A percentile compares a stretch with the other conserved stretches of the same genome.
phyloP scores from a whole-genome alignment of 2,797 vertebrate species.

The Urocyon cinereoargenteus region DNA sequence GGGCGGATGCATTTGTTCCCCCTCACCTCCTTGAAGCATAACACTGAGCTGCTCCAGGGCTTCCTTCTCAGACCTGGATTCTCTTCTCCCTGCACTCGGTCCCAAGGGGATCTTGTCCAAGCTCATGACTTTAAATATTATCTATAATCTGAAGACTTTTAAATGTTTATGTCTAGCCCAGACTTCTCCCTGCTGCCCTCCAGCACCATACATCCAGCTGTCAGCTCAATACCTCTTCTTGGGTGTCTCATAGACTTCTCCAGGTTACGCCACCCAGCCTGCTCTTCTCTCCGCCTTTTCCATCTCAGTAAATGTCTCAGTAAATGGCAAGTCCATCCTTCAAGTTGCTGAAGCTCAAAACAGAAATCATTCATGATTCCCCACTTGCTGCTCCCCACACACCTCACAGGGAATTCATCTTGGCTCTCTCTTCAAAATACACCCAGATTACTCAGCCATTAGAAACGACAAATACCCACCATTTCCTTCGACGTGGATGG shows the following conservation, averaged over 20 bases:
- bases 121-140: constrained; percentile 27
- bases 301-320: neutral
- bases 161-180: neutral
- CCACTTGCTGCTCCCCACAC: neutral
- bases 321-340: neutral
- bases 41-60: neutral
- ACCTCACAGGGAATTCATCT: neutral
- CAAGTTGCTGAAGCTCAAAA: neutral
- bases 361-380: neutral
- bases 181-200: neutral
- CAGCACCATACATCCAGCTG: neutral
- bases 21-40: neutral
- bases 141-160: constrained; percentile 9
- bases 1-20: neutral
- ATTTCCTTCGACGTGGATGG: too few species aligned
- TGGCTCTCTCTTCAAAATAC: neutral
- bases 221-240: neutral
- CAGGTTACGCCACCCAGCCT: neutral
- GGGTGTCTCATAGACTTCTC: neutral
- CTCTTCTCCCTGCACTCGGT: neutral
- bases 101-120: neutral
- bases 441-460: neutral
- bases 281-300: neutral
- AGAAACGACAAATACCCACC: too few species aligned
- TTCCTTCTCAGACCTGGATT: neutral